Conservation (phyloP, 2,797 vertebrate genomes). For the Sebastes itinus region DNA sequence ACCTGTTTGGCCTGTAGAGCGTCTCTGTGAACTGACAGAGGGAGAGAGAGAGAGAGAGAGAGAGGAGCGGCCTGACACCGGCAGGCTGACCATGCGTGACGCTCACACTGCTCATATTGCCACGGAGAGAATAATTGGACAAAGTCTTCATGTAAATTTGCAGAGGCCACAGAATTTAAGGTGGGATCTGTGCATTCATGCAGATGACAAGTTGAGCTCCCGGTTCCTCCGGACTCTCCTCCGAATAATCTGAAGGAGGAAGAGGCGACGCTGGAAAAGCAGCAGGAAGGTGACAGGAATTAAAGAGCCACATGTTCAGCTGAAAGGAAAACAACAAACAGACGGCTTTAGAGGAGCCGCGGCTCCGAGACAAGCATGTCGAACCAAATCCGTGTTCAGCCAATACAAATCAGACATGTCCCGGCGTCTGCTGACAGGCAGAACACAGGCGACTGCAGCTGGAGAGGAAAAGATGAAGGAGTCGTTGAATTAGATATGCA, state of each 20-base stretch:
- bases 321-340: slow-evolving; percentile 48
- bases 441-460: slow-evolving; percentile 28
- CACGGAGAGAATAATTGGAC: slow-evolving; percentile 81
- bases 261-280: slow-evolving; percentile 22
- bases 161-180: slow-evolving; percentile 73
- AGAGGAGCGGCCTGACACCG: slow-evolving; percentile 50
- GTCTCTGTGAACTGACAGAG: slow-evolving; percentile 47
- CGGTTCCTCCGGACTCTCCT: slow-evolving; percentile 54
- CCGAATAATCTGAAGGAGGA: slow-evolving; percentile 70
- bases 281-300: slow-evolving; percentile 62
- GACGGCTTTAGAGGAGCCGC: slow-evolving; percentile 36
- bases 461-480: slow-evolving; percentile 45
- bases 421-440: slow-evolving; percentile 44
- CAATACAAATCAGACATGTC: slow-evolving; percentile 34
- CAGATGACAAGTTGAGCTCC: slow-evolving; percentile 82
- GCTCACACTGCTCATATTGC: slow-evolving; percentile 61
- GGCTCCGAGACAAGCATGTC: slow-evolving; percentile 22
- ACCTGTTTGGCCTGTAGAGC: slow-evolving; percentile 53
- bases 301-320: slow-evolving; percentile 60
- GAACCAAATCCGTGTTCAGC: slow-evolving; percentile 47
- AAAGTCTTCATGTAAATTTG: slow-evolving; percentile 83
- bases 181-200: slow-evolving; percentile 81
- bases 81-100: slow-evolving; percentile 69
- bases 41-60: slow-evolving; percentile 11
- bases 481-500: slow-evolving; percentile 57